These are phyloP conservation scores for Piscicola geometra DNA, from an alignment of 2,888 invertebrate species.

Conservation along the genomic window DNA sequence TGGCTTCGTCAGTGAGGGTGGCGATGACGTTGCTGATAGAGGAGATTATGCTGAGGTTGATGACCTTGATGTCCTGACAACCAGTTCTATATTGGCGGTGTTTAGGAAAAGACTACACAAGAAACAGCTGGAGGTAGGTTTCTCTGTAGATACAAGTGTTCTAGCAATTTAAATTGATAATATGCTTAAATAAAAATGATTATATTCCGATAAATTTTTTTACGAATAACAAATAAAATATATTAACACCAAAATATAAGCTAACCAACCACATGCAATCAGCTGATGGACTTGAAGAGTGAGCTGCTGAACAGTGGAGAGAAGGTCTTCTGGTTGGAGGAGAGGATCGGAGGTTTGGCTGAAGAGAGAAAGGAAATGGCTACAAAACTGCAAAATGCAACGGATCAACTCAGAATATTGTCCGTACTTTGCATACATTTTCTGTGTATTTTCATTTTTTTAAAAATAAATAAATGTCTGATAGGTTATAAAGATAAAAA, in stretches of 20 bases:
- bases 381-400: background rate
- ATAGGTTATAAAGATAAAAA: background rate
- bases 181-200: background rate
- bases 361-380: background rate
- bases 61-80: background rate
- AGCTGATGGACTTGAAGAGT: conserved; percentile 8
- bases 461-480: background rate
- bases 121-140: conserved; percentile 6
- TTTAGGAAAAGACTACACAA: background rate
- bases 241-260: no score
- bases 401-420: background rate
- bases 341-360: background rate
- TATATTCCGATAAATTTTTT: background rate
- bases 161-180: background rate
- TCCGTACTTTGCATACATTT: background rate
- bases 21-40: background rate
- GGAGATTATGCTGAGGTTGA: background rate
- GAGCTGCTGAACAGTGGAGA: conserved; percentile 3
- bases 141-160: no score
- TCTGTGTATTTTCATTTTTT: background rate
- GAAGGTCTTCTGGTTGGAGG: conserved; percentile 6
- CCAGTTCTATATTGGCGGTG: background rate
- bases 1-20: background rate
- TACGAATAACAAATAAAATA: no score
- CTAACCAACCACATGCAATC: no score